phyloP scores from a whole-genome alignment of 2,888 invertebrate genomes.

The Dermolepida albohirtum region DNA sequence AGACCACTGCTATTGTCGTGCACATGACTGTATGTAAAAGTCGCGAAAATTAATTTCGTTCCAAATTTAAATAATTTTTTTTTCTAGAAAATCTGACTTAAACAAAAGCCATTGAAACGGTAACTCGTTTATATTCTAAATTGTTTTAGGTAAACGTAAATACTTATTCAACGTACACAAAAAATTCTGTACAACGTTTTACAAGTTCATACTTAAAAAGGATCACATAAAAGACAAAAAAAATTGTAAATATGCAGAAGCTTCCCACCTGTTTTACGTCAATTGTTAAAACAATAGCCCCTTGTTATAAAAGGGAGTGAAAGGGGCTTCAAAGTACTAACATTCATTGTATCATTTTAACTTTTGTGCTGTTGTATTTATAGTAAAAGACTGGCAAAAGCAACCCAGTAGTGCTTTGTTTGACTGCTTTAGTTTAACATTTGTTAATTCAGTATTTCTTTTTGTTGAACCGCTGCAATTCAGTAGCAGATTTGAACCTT shows the following conservation, averaged over 20 bases:
- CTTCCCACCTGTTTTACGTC: constrained; percentile 46
- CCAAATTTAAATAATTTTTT: no score
- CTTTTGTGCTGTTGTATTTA: constrained; percentile 56
- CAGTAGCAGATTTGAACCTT: constrained; percentile 20
- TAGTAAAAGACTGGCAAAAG: constrained; percentile 48
- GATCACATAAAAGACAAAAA: not conserved
- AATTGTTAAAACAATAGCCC: constrained; percentile 57
- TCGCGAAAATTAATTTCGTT: no score
- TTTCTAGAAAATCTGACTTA: no score
- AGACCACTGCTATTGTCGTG: no score
- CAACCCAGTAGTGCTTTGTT: constrained; percentile 46
- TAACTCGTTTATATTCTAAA: no score
- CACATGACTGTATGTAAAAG: no score
- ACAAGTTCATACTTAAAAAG: constrained; percentile 1
- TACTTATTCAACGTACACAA: no score
- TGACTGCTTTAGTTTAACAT: constrained; percentile 49
- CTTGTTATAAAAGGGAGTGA: constrained; percentile 44
- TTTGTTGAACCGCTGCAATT: constrained; percentile 35
- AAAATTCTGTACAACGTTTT: no score
- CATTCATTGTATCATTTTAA: constrained; percentile 52
- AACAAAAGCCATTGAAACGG: no score
- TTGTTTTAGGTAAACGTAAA: no score
- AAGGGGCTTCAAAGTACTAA: constrained; percentile 47
- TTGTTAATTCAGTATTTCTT: constrained; percentile 50
- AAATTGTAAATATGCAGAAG: constrained; percentile 11